Percentiles rank a stretch among this genome's conserved stretches.
These are phyloP conservation scores for Tinamus major DNA, from an alignment of 2,797 vertebrate genomes.

Conservation along the genomic window DNA sequence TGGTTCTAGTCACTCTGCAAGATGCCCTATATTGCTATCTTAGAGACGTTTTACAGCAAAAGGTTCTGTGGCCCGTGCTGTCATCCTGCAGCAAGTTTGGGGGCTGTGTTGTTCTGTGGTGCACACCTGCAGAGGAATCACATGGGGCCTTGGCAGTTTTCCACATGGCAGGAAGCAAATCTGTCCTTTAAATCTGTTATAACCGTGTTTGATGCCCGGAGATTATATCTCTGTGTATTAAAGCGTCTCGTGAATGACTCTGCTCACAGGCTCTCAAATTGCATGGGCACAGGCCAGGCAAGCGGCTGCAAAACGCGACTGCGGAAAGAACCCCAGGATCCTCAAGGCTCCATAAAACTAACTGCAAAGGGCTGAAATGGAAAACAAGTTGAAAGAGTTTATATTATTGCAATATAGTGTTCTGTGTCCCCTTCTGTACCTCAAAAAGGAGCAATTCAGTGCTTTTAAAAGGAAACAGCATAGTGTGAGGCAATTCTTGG, in stretches of 20 bases:
- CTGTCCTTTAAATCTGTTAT: neutral
- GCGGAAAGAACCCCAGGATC: neutral
- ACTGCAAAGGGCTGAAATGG: neutral
- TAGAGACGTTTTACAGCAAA: neutral
- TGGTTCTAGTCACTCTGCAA: neutral
- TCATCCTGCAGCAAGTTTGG: neutral
- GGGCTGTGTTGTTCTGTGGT: rapidly evolving
- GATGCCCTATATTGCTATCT: neutral
- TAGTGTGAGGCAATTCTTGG: neutral
- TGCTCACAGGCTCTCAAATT: neutral
- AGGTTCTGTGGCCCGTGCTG: rapidly evolving
- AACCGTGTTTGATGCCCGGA: neutral
- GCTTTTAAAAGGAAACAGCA: neutral
- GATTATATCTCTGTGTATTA: neutral
- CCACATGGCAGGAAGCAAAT: neutral
- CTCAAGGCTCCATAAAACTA: conserved; percentile 2
- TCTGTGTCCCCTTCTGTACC: neutral
- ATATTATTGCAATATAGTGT: conserved; percentile 16
- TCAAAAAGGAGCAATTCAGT: neutral
- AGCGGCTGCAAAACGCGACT: neutral
- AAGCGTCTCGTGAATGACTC: neutral
- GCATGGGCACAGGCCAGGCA: neutral
- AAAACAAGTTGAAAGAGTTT: conserved; percentile 17
- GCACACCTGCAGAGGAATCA: neutral
- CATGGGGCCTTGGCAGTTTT: neutral